Percentiles rank a stretch among this genome's conserved stretches.
phyloP scores from a whole-genome alignment of 1,140 invertebrate species.

The Berghia stephanieae region DNA sequence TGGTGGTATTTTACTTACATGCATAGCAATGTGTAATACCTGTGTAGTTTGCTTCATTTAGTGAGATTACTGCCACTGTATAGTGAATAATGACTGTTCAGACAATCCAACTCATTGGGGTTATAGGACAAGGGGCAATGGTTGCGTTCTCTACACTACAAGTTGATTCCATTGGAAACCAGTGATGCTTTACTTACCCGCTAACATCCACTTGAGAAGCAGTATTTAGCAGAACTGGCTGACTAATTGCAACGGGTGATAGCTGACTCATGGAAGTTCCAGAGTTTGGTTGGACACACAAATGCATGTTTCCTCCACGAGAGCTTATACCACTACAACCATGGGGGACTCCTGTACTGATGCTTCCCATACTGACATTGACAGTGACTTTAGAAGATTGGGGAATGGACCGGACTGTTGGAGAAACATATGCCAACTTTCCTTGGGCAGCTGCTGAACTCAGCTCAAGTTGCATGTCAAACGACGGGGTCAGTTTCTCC shows the following conservation, averaged over 20 bases:
- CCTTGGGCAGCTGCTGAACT: constrained; percentile 57
- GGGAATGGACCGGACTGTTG: constrained; percentile 51
- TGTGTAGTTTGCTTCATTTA: too few relatives aligned
- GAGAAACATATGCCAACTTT: constrained; percentile 61
- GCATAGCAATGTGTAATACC: too few relatives aligned
- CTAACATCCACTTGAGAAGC: constrained; percentile 57
- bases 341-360: constrained; percentile 29
- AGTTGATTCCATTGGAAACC: background rate
- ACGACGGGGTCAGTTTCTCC: constrained; percentile 46
- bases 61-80: too few relatives aligned
- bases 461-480: constrained; percentile 52
- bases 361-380: constrained; percentile 28
- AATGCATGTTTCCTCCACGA: constrained; percentile 8
- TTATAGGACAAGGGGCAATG: too few relatives aligned
- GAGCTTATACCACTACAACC: constrained; percentile 10
- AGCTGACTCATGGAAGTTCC: constrained; percentile 51
- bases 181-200: too few relatives aligned
- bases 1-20: too few relatives aligned
- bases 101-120: too few relatives aligned
- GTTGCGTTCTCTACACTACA: too few relatives aligned
- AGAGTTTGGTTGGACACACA: constrained; percentile 36
- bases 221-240: constrained; percentile 60
- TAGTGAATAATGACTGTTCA: too few relatives aligned
- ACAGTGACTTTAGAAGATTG: constrained; percentile 36
- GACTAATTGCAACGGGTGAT: constrained; percentile 61